Percentiles rank a stretch among this genome's conserved stretches.
phyloP scores from a whole-genome alignment of 2,797 vertebrate genomes.

The Numenius phaeopus region DNA sequence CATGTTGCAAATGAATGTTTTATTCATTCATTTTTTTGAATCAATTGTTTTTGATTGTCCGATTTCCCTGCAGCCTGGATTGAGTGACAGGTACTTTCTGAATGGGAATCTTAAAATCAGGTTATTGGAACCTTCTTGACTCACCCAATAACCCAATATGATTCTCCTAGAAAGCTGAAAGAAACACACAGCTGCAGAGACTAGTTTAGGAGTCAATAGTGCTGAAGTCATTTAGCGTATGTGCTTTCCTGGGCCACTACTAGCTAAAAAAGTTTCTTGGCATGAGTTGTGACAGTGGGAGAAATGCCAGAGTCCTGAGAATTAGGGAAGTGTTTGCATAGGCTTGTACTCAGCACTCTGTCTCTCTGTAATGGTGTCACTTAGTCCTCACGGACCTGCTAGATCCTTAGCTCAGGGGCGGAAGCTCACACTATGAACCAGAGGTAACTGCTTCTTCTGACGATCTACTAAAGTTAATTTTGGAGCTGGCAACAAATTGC shows the following conservation, averaged over 20 bases:
- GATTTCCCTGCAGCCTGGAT: background rate
- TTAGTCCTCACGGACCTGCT: background rate
- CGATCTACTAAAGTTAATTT: background rate
- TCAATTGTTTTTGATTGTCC: background rate
- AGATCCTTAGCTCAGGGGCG: background rate
- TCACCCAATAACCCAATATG: background rate
- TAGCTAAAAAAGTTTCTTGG: background rate
- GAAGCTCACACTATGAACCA: background rate
- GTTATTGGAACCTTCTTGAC: background rate
- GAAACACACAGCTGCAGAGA: background rate
- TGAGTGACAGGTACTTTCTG: background rate
- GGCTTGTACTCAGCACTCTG: background rate
- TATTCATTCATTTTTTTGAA: rapidly evolving
- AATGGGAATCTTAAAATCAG: background rate
- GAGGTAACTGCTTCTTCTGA: background rate
- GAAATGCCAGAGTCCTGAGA: background rate
- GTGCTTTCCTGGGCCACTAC: background rate
- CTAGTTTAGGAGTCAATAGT: background rate
- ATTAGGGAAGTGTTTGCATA: background rate
- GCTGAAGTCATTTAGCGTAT: background rate
- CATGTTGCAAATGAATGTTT: background rate
- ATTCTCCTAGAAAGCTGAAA: background rate
- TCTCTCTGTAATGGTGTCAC: background rate
- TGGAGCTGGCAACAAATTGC: background rate
- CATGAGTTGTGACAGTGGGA: background rate